Percentiles rank a stretch among this genome's conserved stretches.
phyloP scores from a whole-genome alignment of 2,113 vertebrate species.

The Alligator mississippiensis region DNA sequence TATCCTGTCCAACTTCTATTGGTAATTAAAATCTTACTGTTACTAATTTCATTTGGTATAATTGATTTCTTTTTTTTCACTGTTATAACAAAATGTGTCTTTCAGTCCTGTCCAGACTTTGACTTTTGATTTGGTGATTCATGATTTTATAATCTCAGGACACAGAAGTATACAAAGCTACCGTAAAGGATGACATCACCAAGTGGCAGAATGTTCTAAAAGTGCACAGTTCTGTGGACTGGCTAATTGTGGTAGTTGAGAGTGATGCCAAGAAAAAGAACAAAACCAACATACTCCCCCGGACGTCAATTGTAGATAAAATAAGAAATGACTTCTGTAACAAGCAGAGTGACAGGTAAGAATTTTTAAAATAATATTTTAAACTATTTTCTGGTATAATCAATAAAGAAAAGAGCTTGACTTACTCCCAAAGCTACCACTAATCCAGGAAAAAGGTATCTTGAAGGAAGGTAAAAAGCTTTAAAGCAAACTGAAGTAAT shows the following conservation, averaged over 20 bases:
- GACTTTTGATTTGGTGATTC: slow-evolving; percentile 48
- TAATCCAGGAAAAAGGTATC: too few species aligned
- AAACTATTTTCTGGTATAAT: neutral
- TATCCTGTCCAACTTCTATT: neutral
- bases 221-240: slow-evolving; percentile 88
- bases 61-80: neutral
- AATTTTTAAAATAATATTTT: neutral
- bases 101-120: slow-evolving; percentile 14
- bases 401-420: neutral
- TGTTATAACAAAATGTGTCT: slow-evolving; percentile 9
- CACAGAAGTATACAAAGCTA: slow-evolving; percentile 92
- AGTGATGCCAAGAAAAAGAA: slow-evolving; percentile 97
- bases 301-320: slow-evolving; percentile 97
- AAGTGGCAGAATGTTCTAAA: slow-evolving; percentile 94
- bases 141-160: slow-evolving; percentile 81
- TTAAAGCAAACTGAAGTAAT: neutral
- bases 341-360: slow-evolving; percentile 97
- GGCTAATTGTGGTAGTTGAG: slow-evolving; percentile 97
- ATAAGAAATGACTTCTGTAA: slow-evolving; percentile 99
- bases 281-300: slow-evolving; percentile 97
- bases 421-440: too few species aligned
- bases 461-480: neutral
- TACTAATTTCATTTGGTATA: neutral
- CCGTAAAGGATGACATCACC: slow-evolving; percentile 95
- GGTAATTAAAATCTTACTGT: neutral